phyloP scores from a whole-genome alignment of 2,888 invertebrate genomes.

The Dynastes tityus region DNA sequence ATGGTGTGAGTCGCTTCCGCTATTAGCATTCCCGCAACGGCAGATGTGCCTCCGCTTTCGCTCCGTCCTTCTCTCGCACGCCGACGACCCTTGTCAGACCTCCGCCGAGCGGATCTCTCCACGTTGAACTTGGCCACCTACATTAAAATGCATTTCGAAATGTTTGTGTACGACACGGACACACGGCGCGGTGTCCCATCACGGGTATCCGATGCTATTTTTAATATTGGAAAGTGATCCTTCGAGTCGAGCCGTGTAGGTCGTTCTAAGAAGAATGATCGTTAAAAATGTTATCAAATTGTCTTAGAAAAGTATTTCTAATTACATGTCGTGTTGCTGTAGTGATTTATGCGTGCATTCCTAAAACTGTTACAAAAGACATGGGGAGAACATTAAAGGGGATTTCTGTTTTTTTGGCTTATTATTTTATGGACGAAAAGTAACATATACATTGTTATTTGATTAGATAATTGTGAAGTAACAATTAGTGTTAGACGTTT shows the following conservation, averaged over 20 bases:
- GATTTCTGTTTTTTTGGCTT: too few relatives aligned
- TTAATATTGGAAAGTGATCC: conserved; percentile 45
- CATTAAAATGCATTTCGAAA: conserved; percentile 52
- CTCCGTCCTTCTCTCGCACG: conserved; percentile 30
- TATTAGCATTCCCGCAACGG: conserved; percentile 66
- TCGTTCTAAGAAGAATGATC: conserved; percentile 4
- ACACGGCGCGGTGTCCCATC: conserved; percentile 25
- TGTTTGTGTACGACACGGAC: conserved; percentile 36
- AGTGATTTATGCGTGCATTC: too few relatives aligned
- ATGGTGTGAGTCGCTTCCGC: conserved; percentile 64
- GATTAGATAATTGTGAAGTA: too few relatives aligned
- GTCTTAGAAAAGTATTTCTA: too few relatives aligned
- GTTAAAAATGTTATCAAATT: too few relatives aligned
- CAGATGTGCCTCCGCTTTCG: conserved; percentile 61
- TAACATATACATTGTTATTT: too few relatives aligned
- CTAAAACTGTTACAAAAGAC: too few relatives aligned
- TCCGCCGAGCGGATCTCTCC: conserved; percentile 33
- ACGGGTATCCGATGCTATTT: conserved; percentile 31
- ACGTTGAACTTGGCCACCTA: conserved; percentile 49
- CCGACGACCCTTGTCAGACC: conserved; percentile 36
- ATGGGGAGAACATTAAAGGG: too few relatives aligned
- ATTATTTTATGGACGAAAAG: too few relatives aligned
- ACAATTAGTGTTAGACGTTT: too few relatives aligned
- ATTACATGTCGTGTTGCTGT: too few relatives aligned
- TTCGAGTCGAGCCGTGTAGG: conserved; percentile 13